Base-by-base conservation (phyloP, 1,140 invertebrate genomes). In the Heliconius himera region DNA sequence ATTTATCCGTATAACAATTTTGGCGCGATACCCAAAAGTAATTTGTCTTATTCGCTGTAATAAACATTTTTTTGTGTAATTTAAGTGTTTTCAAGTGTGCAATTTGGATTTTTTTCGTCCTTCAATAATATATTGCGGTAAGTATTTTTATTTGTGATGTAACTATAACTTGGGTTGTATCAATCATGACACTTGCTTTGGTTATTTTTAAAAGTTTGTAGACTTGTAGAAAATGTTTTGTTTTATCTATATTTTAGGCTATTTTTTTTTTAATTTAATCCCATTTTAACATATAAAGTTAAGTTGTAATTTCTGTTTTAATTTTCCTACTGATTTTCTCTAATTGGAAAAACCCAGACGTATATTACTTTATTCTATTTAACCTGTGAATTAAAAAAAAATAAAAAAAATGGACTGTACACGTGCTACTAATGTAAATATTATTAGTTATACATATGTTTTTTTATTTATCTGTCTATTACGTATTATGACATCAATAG, bases 61-160 rank as follows among this genome's bases (percentile, higher is more conserved):
- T 66, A 29, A 66, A 66, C 60, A 29, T 76, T 54, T 75, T 46
- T 71, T 70, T 74, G 36, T 81, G 70, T 70, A 41, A 22, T 74
- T 22, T 54, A 22, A 71, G 74, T 82, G 49, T 51, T 80, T 66
- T 26, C 9, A 26, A 29, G 60, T 66, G 60, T 66, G 71, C 82
- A 46, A 76, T 78, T 84, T 78, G 83, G 83, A 82, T 84, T 84
- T 54, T 72, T 46, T 70, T 74, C 72, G 51, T 74, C 70, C 38
- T 26, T 5, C 4, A 66, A 66, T 29, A 56, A 22, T 56, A 9
- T 22, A 22, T 56, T 51, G 74, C 29, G 11, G 82, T 83, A 76
- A 83, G 82, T 83, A 81, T 81, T 76, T 70, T 60, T 77, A 81
- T 76, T 81, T 29, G 74, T 83, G 82, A 83, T 81, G 82, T 83